Evolutionary conservation across 2,797 vertebrate genomes (phyloP).

Genomic region (Hylomyscus alleni): DNA sequence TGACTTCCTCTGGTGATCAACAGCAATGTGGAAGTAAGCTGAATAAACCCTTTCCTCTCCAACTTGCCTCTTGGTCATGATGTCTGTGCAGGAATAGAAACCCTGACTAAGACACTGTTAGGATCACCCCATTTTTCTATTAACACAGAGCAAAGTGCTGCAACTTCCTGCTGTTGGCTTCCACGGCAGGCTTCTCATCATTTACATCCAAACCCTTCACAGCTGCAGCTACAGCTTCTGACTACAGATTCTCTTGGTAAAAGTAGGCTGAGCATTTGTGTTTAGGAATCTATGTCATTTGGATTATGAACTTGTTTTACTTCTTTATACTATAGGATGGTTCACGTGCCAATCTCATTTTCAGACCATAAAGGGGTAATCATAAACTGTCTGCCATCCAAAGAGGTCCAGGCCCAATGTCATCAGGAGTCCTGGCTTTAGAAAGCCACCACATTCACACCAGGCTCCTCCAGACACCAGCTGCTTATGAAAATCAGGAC

Average conservation of each 20-base stretch:
- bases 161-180: not conserved
- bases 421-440: not conserved
- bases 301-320: not conserved
- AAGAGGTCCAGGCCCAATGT: not conserved
- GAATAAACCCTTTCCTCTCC: no score
- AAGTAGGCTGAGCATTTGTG: not conserved
- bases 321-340: conserved; percentile 10
- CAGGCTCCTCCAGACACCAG: conserved; percentile 37
- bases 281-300: not conserved
- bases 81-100: no score
- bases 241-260: not conserved
- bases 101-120: no score
- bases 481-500: conserved; percentile 32
- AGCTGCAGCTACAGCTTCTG: not conserved
- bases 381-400: not conserved
- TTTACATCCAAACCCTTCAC: not conserved
- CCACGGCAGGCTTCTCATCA: not conserved
- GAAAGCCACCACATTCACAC: not conserved
- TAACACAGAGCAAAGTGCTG: not conserved
- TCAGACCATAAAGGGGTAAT: not conserved
- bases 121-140: not conserved
- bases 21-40: no score
- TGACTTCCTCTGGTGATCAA: no score
- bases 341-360: conserved; percentile 2
- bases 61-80: no score